Evolutionary conservation across 1,140 invertebrate genomes (phyloP).

Genomic region (Arctopsyche grandis): DNA sequence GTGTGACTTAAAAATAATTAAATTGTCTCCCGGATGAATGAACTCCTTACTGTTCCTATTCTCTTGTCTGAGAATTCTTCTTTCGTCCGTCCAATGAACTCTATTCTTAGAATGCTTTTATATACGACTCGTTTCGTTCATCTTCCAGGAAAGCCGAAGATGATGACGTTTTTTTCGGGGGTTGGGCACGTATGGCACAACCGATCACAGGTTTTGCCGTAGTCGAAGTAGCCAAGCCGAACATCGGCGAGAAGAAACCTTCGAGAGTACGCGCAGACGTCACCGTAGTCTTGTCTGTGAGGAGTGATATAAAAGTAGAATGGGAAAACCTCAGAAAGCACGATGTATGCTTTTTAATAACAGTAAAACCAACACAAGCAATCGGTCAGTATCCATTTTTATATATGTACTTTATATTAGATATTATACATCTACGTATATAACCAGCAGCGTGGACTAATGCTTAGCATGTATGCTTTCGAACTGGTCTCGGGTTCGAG

Average conservation of each 20-base stretch:
- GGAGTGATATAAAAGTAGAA: constrained; percentile 92
- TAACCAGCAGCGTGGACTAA: too few relatives aligned
- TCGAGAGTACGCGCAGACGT: constrained; percentile 95
- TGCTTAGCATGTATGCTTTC: too few relatives aligned
- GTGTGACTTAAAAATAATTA: too few relatives aligned
- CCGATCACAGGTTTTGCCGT: constrained; percentile 93
- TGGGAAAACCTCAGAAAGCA: constrained; percentile 98
- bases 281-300: constrained; percentile 89
- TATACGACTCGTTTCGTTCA: too few relatives aligned
- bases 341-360: constrained; percentile 97
- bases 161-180: constrained; percentile 88
- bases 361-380: constrained; percentile 83
- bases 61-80: too few relatives aligned
- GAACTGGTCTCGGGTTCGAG: background rate
- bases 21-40: too few relatives aligned
- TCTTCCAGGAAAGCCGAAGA: constrained; percentile 86
- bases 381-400: constrained; percentile 75
- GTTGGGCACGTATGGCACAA: constrained; percentile 99
- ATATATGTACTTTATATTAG: background rate
- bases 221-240: constrained; percentile 92
- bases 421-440: too few relatives aligned
- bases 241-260: constrained; percentile 93
- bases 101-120: too few relatives aligned
- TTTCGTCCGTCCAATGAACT: too few relatives aligned
- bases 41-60: too few relatives aligned